Evolutionary conservation across 1,140 invertebrate genomes (phyloP), one percentile per base, ranked within the genome.

Genomic region (Drosophila jambulina): DNA sequence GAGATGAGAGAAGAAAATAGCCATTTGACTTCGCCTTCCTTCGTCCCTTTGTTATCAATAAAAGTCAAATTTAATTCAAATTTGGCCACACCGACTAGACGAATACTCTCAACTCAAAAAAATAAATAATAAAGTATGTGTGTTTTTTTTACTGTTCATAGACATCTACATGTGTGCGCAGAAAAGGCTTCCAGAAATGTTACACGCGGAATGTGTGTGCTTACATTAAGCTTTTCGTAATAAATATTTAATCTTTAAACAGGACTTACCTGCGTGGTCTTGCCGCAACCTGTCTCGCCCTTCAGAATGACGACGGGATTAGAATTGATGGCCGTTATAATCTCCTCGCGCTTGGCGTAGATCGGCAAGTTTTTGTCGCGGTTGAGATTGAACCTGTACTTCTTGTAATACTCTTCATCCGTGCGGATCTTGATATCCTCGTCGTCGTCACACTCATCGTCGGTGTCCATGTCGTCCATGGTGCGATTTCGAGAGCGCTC

Each of bases 181-280:
- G 3, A 0, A 4, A n/a, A 49, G n/a, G 3, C 25, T 29, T 27
- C 1, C 1, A 32, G 0, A 15, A 32, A 13, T 19, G 49, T 21
- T 53, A n/a, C 48, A n/a, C 9, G 6, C 27, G 3, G 6, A 34
- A 5, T 10, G 25, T 4, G 9, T 48, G 23, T 25, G 15, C 25
- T 32, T 10, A 29, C 10, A 29, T 51, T 3, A 17, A 4, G 4
- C 27, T 19, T 53, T 19, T 4, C 1, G 2, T 21, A 10, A 34
- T 10, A 21, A 53, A 53, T 21, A 32, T 21, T 7, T 1, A 21
- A 32, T 6, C 34, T 7, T 23, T 17, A 0, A 46, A n/a, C 15
- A 42, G 45, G 6, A 51, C 80, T 80, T 56, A 92, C 91, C 78
- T 98, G 97, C 0, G 97, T 98, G 0, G 97, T 98, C 94, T 98